Evolutionary conservation across 2,888 invertebrate genomes (phyloP).

Genomic region (Steromphala cineraria): DNA sequence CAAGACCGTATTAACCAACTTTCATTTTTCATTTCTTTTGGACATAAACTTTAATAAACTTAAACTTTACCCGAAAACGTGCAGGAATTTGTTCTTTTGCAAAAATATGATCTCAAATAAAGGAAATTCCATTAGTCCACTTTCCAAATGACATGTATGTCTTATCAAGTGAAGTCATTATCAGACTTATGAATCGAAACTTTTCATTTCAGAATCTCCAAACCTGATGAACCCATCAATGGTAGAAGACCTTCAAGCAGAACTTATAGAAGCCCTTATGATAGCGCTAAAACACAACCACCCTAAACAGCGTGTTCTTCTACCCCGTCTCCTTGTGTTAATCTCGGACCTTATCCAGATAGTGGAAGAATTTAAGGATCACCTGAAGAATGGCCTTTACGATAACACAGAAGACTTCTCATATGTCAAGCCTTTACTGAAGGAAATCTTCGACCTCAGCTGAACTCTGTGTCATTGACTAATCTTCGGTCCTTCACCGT

Average conservation of each 20-base stretch:
- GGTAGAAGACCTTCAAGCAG: constrained; percentile 58
- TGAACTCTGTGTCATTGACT: neutral
- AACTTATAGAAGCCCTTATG: constrained; percentile 58
- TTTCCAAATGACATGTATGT: too few relatives aligned
- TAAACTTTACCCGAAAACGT: too few relatives aligned
- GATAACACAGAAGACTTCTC: constrained; percentile 46
- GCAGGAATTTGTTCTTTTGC: too few relatives aligned
- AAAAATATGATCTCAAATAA: too few relatives aligned
- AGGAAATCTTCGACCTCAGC: constrained; percentile 60
- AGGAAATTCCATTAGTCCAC: too few relatives aligned
- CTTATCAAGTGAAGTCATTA: too few relatives aligned
- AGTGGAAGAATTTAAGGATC: constrained; percentile 58
- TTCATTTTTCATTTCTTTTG: too few relatives aligned
- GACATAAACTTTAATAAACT: too few relatives aligned
- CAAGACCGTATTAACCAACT: too few relatives aligned
- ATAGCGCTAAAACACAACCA: constrained; percentile 68
- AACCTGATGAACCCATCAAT: constrained; percentile 37
- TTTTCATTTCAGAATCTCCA: constrained; percentile 45
- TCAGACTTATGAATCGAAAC: too few relatives aligned
- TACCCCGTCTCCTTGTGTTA: constrained; percentile 60
- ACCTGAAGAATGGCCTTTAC: constrained; percentile 51
- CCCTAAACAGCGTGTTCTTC: constrained; percentile 56
- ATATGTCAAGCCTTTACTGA: constrained; percentile 57
- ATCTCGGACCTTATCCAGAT: constrained; percentile 63
- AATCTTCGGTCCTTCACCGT: neutral